Conservation (phyloP, 2,113 vertebrate species). For the Paratilapia polleni region DNA sequence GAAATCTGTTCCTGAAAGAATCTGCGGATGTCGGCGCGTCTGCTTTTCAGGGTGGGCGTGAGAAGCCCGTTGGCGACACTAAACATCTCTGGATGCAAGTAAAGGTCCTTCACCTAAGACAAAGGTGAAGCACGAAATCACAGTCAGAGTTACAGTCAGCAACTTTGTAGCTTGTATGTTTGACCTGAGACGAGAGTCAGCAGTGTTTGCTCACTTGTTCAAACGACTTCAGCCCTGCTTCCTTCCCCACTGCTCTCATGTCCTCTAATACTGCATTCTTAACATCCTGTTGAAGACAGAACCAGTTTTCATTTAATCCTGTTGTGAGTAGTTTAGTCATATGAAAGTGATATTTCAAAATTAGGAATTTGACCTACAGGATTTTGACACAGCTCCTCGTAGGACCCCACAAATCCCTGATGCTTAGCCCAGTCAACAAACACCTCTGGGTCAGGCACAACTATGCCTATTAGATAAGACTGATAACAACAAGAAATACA, state of each 20-base stretch:
- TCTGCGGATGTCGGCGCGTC: constrained; percentile 74
- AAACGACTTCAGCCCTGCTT: constrained; percentile 82
- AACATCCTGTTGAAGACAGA: constrained; percentile 68
- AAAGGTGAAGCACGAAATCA: background rate
- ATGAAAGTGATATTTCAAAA: background rate
- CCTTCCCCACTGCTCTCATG: constrained; percentile 76
- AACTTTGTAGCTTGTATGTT: background rate
- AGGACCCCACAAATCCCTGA: constrained; percentile 75
- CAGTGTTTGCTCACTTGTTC: constrained; percentile 74
- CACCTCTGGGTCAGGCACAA: constrained; percentile 82
- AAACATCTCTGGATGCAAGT: constrained; percentile 80
- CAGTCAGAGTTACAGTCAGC: background rate
- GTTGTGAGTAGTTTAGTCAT: background rate
- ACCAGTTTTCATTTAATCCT: background rate
- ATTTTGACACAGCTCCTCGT: constrained; percentile 82
- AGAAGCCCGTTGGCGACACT: constrained; percentile 82
- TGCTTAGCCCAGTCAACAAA: constrained; percentile 79
- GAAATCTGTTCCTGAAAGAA: constrained; percentile 79
- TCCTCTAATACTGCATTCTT: constrained; percentile 79
- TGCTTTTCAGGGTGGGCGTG: constrained; percentile 83
- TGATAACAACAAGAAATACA: constrained; percentile 31
- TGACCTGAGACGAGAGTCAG: background rate
- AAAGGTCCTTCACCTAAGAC: constrained; percentile 78
- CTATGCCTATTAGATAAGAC: constrained; percentile 80
- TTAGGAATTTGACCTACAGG: constrained; percentile 64